Conservation (phyloP, 2,888 invertebrate genomes). For the Autographa gamma region DNA sequence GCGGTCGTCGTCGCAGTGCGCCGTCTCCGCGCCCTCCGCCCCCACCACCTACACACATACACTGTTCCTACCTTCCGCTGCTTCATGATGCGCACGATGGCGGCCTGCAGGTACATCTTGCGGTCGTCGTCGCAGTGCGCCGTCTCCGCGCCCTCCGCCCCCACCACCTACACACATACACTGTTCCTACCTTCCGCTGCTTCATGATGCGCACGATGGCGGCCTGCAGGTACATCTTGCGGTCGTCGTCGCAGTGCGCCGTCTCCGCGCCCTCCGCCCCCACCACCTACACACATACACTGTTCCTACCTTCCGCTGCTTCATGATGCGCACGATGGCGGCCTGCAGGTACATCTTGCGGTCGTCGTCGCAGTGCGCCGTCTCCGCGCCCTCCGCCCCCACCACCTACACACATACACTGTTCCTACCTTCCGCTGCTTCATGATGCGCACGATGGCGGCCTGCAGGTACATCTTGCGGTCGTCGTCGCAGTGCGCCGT, state of each 20-base stretch:
- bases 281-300: too few species aligned
- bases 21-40: constrained; percentile 87
- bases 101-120: constrained; percentile 98
- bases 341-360: constrained; percentile 98
- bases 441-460: constrained; percentile 98
- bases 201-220: constrained; percentile 98
- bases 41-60: too few species aligned
- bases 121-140: constrained; percentile 97
- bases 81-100: constrained; percentile 98
- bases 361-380: constrained; percentile 97
- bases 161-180: too few species aligned
- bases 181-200: constrained; percentile 96
- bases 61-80: too few species aligned
- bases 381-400: constrained; percentile 85
- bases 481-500: constrained; percentile 97
- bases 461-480: constrained; percentile 97
- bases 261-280: constrained; percentile 87
- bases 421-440: constrained; percentile 97
- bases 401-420: too few species aligned
- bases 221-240: constrained; percentile 98
- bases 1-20: constrained; percentile 97
- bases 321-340: constrained; percentile 98
- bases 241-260: constrained; percentile 96
- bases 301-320: constrained; percentile 97
- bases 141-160: constrained; percentile 87